Conservation (phyloP, 1,140 invertebrate genomes). For the Battus philenor region DNA sequence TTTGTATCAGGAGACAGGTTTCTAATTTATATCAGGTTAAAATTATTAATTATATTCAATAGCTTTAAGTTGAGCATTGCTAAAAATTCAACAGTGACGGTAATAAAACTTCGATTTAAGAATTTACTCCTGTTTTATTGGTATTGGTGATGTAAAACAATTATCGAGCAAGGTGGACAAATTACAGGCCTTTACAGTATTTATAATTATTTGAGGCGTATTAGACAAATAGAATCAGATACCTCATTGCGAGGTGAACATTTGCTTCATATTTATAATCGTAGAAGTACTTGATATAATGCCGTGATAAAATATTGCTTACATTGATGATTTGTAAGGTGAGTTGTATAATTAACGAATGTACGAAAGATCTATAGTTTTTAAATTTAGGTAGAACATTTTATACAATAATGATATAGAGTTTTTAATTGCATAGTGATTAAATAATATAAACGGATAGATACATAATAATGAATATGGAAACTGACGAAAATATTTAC, state of each 20-base stretch:
- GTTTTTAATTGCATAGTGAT: constrained; percentile 14
- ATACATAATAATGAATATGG: constrained; percentile 11
- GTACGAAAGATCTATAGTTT: constrained; percentile 46
- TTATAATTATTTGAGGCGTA: constrained; percentile 49
- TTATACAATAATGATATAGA: constrained; percentile 41
- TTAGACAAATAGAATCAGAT: constrained; percentile 46
- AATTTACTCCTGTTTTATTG: constrained; percentile 66
- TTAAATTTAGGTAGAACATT: constrained; percentile 43
- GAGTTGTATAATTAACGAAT: constrained; percentile 46
- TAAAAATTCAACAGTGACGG: too few relatives aligned
- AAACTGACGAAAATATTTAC: constrained; percentile 22
- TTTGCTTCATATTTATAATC: constrained; percentile 47
- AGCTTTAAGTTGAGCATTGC: too few relatives aligned
- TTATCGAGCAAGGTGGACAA: constrained; percentile 66
- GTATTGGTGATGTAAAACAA: constrained; percentile 70
- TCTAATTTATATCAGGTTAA: too few relatives aligned
- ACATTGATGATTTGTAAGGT: constrained; percentile 48
- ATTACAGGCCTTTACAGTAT: constrained; percentile 68
- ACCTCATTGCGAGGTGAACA: constrained; percentile 36
- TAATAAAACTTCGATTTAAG: constrained; percentile 51
- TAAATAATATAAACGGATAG: constrained; percentile 15
- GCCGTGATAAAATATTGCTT: constrained; percentile 51
- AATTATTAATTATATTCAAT: too few relatives aligned
- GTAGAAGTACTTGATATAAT: constrained; percentile 46
- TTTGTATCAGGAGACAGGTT: too few relatives aligned